Evolutionary conservation across 2,113 vertebrate species (phyloP).

Genomic region (Limanda limanda): DNA sequence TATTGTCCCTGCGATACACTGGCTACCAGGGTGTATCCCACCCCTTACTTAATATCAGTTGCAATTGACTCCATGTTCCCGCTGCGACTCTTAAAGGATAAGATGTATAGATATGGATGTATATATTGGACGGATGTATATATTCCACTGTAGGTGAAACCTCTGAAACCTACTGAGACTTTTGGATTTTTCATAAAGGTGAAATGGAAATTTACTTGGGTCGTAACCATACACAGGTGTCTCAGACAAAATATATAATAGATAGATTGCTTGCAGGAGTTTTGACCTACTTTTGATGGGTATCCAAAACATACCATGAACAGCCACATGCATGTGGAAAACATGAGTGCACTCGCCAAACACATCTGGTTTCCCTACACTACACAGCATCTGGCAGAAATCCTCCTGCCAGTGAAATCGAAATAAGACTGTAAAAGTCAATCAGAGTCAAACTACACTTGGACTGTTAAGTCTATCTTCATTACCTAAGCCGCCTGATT

Average conservation of each 20-base stretch:
- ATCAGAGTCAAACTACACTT: conserved; percentile 6
- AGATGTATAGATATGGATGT: too few relatives aligned
- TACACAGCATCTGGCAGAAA: conserved; percentile 29
- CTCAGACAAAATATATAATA: conserved; percentile 4
- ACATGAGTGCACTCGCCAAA: conserved; percentile 12
- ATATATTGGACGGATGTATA: background rate
- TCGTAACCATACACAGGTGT: background rate
- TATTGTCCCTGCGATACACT: background rate
- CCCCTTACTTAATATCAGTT: background rate
- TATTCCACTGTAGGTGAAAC: background rate
- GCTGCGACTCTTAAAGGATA: background rate
- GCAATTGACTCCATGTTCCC: too few relatives aligned
- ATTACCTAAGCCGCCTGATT: conserved; percentile 35
- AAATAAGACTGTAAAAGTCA: conserved; percentile 9
- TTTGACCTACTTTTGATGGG: conserved; percentile 25
- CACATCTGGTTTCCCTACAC: conserved; percentile 35
- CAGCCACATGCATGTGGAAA: conserved; percentile 34
- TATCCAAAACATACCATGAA: conserved; percentile 23
- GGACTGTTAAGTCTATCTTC: conserved; percentile 9
- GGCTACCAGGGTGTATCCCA: background rate
- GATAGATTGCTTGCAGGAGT: conserved; percentile 17
- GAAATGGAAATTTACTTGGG: background rate
- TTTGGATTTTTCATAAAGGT: background rate
- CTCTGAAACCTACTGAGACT: background rate
- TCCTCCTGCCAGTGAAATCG: background rate